Evolutionary conservation across 2,888 invertebrate genomes (phyloP), one percentile per base, ranked within the genome.

Genomic region (Harpalus rubripes): DNA sequence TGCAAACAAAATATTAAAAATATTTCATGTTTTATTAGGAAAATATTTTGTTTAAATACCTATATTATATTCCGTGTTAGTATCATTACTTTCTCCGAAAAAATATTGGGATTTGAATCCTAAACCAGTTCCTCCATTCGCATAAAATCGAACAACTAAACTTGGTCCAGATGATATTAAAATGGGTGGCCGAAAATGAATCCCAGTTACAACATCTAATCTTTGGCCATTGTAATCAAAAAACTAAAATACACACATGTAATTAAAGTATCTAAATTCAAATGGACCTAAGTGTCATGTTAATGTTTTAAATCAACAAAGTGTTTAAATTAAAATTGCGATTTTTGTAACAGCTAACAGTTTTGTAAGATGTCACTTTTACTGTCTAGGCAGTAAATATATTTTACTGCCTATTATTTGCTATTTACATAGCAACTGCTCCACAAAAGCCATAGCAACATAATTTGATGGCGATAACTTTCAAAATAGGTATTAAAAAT

Each of bases 161-260:
- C 93, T 93, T 41, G 95, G 94, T 0, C 95, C 95, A 18, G 93
- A 92, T 86, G 94, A 94, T 7, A 94, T 91, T 41, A 95, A 93
- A 16, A 94, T 93, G 1, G 95, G 94, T 0, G 95, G 95, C 6
- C 95, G 93, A 89, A 95, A 95, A 87, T 93, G 91, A 72, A 93
- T 93, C 0, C 95, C 95, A 85, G 94, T 94, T 86, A 93, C 93
- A 0, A 94, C 93, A 87, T 94, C 94, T 87, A 95, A 89, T 87
- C 94, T 92, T 90, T 94, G 93, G 1, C 94, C 94, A 88, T 95
- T 94, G 90, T 93, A 94, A 89, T 95, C 95, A 87, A 94, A 95
- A 88, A 95, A 93, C 94, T 94, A 85, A 26, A 89, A 88, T 83
- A 80, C 5, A 39, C 10, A 22, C 7, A 63, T 63, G 5, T 52